phyloP scores from a whole-genome alignment of 2,113 vertebrate genomes.

The Ptyas mucosa region DNA sequence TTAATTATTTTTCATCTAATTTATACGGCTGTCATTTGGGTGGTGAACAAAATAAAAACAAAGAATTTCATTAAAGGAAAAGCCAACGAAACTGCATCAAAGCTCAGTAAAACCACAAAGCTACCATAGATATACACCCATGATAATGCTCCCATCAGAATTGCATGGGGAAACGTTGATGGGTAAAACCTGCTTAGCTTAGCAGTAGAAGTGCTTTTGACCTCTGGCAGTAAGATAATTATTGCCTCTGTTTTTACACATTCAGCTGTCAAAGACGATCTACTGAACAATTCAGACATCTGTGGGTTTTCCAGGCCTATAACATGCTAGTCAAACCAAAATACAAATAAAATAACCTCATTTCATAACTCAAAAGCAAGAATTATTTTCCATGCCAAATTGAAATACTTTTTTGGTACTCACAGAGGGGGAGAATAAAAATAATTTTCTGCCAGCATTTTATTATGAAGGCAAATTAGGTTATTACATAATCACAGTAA shows the following conservation, averaged over 20 bases:
- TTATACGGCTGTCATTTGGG: not conserved
- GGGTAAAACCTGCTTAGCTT: not conserved
- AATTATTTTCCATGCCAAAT: not conserved
- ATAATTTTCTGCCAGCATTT: not conserved
- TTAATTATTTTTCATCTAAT: not conserved
- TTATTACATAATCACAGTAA: not conserved
- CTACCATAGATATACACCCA: not conserved
- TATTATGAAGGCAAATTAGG: not conserved
- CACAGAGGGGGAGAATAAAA: no score
- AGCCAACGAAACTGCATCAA: not conserved
- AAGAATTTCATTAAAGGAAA: not conserved
- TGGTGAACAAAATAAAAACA: not conserved
- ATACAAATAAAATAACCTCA: not conserved
- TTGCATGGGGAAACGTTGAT: not conserved
- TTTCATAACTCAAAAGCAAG: not conserved
- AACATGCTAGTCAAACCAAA: not conserved
- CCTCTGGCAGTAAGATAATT: not conserved
- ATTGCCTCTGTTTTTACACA: not conserved
- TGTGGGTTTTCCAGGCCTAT: not conserved
- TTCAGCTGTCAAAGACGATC: not conserved
- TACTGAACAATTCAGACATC: not conserved
- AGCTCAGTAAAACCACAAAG: not conserved
- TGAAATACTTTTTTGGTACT: not conserved
- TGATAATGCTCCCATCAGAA: not conserved
- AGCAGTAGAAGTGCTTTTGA: not conserved